Conservation (phyloP, 2,888 invertebrate genomes). For the Eupithecia subumbrata region DNA sequence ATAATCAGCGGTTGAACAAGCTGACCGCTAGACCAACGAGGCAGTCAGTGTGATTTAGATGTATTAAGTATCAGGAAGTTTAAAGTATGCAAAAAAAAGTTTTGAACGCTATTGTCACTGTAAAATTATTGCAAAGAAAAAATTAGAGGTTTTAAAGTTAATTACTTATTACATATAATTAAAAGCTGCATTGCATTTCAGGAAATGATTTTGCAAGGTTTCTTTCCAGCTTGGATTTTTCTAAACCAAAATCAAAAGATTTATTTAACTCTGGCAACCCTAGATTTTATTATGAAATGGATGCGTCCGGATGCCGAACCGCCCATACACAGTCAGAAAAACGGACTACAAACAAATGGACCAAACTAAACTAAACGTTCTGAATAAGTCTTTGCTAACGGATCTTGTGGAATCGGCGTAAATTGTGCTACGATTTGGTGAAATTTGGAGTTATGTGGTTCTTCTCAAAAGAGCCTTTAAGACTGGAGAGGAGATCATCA, state of each 20-base stretch:
- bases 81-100: no score
- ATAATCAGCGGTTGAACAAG: no score
- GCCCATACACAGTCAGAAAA: constrained; percentile 40
- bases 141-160: background rate
- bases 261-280: constrained; percentile 42
- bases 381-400: constrained; percentile 38
- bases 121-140: background rate
- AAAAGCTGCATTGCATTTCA: no score
- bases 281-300: constrained; percentile 62
- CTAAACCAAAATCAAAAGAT: no score
- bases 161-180: background rate
- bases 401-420: constrained; percentile 2
- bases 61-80: no score
- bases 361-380: constrained; percentile 28
- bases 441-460: background rate
- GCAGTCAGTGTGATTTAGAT: no score
- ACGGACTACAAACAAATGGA: constrained; percentile 43
- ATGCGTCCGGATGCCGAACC: constrained; percentile 43
- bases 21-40: no score
- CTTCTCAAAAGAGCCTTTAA: background rate
- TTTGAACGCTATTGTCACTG: no score
- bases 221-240: background rate
- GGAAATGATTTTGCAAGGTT: no score
- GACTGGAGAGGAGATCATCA: no score
- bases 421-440: background rate